A percentile compares a stretch with the other conserved stretches of the same genome.
phyloP scores from a whole-genome alignment of 2,113 vertebrate genomes.

The Vicugna pacos region DNA sequence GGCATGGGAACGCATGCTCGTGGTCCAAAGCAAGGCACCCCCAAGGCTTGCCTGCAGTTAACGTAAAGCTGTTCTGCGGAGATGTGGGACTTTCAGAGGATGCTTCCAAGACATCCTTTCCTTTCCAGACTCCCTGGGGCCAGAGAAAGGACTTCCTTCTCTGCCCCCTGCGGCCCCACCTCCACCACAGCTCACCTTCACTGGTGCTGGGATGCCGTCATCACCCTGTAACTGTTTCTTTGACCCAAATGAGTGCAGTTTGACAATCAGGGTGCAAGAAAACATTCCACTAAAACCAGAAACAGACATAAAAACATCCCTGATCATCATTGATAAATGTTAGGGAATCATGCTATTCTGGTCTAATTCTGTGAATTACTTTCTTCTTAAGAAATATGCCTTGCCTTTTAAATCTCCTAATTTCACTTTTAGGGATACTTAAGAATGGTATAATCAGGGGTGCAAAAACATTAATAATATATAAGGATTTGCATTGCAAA shows the following conservation, averaged over 20 bases:
- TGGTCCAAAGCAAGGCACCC: not conserved
- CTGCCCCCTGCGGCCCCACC: fast-evolving
- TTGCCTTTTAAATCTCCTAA: not conserved
- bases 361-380: not conserved
- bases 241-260: not conserved
- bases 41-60: not conserved
- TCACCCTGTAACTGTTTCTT: not conserved
- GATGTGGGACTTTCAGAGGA: no score
- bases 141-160: not conserved
- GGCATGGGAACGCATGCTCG: not conserved
- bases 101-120: no score
- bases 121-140: fast-evolving
- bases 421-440: not conserved
- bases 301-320: not conserved
- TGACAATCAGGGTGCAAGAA: not conserved
- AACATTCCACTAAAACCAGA: not conserved
- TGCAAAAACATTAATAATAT: not conserved
- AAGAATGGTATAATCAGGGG: not conserved
- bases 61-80: not conserved
- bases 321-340: not conserved
- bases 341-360: not conserved
- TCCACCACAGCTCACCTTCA: fast-evolving
- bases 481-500: not conserved
- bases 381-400: not conserved
- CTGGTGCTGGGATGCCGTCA: fast-evolving